phyloP scores from a whole-genome alignment of 2,888 invertebrate species.

The Thereva unica region DNA sequence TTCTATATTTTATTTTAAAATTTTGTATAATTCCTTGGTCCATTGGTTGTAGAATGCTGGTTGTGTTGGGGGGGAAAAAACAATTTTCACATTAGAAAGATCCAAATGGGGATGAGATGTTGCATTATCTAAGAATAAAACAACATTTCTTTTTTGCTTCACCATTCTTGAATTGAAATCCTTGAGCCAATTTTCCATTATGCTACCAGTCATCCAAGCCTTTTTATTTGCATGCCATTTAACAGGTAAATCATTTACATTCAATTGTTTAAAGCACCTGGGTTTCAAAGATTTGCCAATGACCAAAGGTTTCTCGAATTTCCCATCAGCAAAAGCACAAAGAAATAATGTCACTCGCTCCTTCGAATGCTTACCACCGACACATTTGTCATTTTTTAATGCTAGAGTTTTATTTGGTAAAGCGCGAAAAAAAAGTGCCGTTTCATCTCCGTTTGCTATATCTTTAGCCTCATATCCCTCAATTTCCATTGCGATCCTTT shows the following conservation, averaged over 20 bases:
- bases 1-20: slow-evolving; percentile 8
- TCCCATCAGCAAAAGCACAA: too few species aligned
- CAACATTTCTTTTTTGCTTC: slow-evolving; percentile 32
- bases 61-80: slow-evolving; percentile 10
- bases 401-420: slow-evolving; percentile 47
- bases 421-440: slow-evolving; percentile 46
- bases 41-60: slow-evolving; percentile 15
- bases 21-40: slow-evolving; percentile 17
- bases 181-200: slow-evolving; percentile 11
- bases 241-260: slow-evolving; percentile 14
- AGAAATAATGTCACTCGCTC: too few species aligned
- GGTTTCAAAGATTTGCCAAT: slow-evolving; percentile 13
- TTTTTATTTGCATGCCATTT: slow-evolving; percentile 17
- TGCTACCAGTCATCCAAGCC: slow-evolving; percentile 19
- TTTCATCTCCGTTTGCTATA: slow-evolving; percentile 45
- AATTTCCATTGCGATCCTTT: slow-evolving; percentile 1
- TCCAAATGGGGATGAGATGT: not conserved
- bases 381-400: too few species aligned
- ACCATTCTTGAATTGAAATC: slow-evolving; percentile 37
- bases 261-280: slow-evolving; percentile 11
- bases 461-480: slow-evolving; percentile 30
- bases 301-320: too few species aligned
- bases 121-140: slow-evolving; percentile 40
- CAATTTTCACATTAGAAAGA: slow-evolving; percentile 2
- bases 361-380: too few species aligned